Evolutionary conservation across 2,888 invertebrate species (phyloP).

Genomic region (Timandra comae): DNA sequence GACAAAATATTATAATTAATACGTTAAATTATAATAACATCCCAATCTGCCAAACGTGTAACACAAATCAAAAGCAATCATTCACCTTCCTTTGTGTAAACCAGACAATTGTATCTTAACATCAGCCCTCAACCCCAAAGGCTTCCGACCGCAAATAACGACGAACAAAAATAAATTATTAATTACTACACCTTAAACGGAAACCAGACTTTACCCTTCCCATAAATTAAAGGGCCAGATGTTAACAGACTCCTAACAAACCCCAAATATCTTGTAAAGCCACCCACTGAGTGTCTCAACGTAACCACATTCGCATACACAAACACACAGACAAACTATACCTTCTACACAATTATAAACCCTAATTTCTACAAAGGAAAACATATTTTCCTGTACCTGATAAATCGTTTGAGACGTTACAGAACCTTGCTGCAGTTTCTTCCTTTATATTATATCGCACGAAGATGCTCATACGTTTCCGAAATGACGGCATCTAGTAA

Average conservation of each 20-base stretch:
- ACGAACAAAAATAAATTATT: constrained; percentile 69
- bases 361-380: constrained; percentile 10
- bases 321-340: constrained; percentile 16
- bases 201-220: constrained; percentile 64
- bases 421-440: constrained; percentile 52
- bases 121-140: constrained; percentile 29
- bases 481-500: constrained; percentile 23
- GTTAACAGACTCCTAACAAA: constrained; percentile 68
- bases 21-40: no score
- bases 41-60: constrained; percentile 24
- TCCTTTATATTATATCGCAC: constrained; percentile 65
- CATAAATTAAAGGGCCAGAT: constrained; percentile 69
- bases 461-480: constrained; percentile 36
- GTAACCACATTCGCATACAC: constrained; percentile 35
- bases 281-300: constrained; percentile 55
- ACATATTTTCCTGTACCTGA: constrained; percentile 27
- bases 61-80: constrained; percentile 13
- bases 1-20: no score
- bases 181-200: constrained; percentile 65
- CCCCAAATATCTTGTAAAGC: constrained; percentile 73
- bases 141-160: constrained; percentile 46
- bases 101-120: constrained; percentile 31
- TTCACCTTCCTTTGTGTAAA: not conserved
- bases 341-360: constrained; percentile 23
- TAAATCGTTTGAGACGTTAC: constrained; percentile 55